These are phyloP conservation scores for Thalassoma bifasciatum DNA, from an alignment of 2,113 vertebrate species.

Conservation along the genomic window DNA sequence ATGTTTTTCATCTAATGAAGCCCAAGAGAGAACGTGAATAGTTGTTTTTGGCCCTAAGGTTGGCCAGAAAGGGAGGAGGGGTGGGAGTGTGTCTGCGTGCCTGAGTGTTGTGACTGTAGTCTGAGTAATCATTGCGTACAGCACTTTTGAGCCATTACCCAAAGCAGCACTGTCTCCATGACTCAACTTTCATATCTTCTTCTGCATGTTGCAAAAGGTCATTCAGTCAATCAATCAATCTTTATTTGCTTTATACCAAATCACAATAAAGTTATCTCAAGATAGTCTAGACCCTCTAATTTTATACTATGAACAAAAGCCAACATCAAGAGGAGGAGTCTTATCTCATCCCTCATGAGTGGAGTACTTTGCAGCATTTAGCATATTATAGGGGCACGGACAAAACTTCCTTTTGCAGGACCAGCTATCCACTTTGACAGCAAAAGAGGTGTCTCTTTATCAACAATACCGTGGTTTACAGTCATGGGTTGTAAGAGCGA, in stretches of 20 bases:
- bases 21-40: constrained; percentile 71
- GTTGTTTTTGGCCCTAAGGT: constrained; percentile 79
- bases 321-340: no score
- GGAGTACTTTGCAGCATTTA: no score
- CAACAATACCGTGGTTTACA: not conserved
- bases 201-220: constrained; percentile 39
- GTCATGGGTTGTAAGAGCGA: constrained; percentile 1
- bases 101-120: constrained; percentile 55
- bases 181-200: constrained; percentile 33
- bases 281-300: no score
- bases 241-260: no score
- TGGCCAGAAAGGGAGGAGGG: constrained; percentile 37
- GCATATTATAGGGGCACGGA: no score
- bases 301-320: no score
- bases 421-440: no score
- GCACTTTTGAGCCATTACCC: constrained; percentile 27
- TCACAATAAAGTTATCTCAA: no score
- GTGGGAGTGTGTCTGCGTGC: constrained; percentile 52
- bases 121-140: constrained; percentile 55
- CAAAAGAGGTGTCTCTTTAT: not conserved
- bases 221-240: no score
- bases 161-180: constrained; percentile 27
- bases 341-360: no score
- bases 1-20: constrained; percentile 80
- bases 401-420: no score